Percentiles rank a stretch among this genome's conserved stretches.
These are phyloP conservation scores for Clistopyga incitator DNA, from an alignment of 2,888 invertebrate genomes.

Conservation along the genomic window DNA sequence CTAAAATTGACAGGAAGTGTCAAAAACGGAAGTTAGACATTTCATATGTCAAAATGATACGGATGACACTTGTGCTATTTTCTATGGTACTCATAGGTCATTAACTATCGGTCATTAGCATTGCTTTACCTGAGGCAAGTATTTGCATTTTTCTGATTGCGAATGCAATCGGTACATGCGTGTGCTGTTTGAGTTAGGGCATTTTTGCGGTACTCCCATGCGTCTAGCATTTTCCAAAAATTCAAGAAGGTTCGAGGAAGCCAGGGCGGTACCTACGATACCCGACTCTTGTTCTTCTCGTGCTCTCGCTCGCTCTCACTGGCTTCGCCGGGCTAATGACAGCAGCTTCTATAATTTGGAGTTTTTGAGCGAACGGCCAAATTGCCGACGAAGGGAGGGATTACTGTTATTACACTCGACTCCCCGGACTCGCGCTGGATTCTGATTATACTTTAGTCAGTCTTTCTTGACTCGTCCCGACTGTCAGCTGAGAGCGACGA, in stretches of 20 bases:
- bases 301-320: conserved; percentile 45
- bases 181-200: conserved; percentile 21
- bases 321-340: conserved; percentile 80
- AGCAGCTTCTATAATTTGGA: conserved; percentile 84
- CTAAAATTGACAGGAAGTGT: too few species aligned
- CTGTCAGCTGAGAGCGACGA: conserved; percentile 76
- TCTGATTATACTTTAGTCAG: conserved; percentile 83
- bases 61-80: too few species aligned
- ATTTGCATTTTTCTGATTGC: too few species aligned
- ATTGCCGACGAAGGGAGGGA: conserved; percentile 82
- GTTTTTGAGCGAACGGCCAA: conserved; percentile 83
- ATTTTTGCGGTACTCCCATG: conserved; percentile 34
- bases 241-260: conserved; percentile 74
- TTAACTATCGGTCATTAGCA: too few species aligned
- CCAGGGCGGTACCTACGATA: conserved; percentile 62
- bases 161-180: not conserved
- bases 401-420: conserved; percentile 84
- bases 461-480: conserved; percentile 77
- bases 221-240: conserved; percentile 70
- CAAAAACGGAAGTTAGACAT: too few species aligned
- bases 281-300: conserved; percentile 63
- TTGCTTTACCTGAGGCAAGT: too few species aligned
- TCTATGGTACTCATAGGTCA: too few species aligned
- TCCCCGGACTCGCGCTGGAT: conserved; percentile 80
- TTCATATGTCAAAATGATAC: too few species aligned